These are phyloP conservation scores for Xestia rhomboidea DNA, from an alignment of 2,888 invertebrate species.

Conservation along the genomic window DNA sequence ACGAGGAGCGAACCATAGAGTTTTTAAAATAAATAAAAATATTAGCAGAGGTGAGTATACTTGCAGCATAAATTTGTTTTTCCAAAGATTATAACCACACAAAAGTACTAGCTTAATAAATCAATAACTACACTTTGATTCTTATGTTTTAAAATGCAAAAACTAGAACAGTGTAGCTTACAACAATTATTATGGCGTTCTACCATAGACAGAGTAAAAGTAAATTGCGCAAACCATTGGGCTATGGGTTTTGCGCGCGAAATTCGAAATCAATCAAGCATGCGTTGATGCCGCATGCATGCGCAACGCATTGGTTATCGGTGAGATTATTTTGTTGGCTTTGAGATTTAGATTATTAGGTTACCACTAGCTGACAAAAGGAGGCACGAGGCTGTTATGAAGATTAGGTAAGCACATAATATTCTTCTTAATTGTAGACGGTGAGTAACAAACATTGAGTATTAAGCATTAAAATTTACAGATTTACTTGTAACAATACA, in stretches of 20 bases:
- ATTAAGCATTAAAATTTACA: too few relatives aligned
- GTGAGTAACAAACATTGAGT: too few relatives aligned
- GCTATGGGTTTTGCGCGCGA: conserved; percentile 24
- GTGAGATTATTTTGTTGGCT: neutral
- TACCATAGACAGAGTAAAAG: conserved; percentile 34
- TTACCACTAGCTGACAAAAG: too few relatives aligned
- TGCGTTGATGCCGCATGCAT: neutral
- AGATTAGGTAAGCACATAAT: neutral
- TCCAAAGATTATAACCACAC: neutral
- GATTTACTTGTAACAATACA: too few relatives aligned
- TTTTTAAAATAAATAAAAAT: conserved; percentile 32
- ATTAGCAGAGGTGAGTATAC: conserved; percentile 9
- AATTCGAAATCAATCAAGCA: conserved; percentile 20
- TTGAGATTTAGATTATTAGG: neutral
- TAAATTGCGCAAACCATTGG: conserved; percentile 8
- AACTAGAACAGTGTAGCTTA: neutral
- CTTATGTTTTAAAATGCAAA: too few relatives aligned
- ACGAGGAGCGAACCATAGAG: conserved; percentile 66
- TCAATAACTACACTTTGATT: neutral
- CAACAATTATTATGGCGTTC: neutral
- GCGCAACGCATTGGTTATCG: neutral
- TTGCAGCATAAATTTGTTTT: neutral
- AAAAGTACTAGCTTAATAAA: neutral
- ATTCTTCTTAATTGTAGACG: neutral
- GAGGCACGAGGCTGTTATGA: too few relatives aligned